Evolutionary conservation across 2,888 invertebrate species (phyloP).

Genomic region (Coenonympha glycerion): DNA sequence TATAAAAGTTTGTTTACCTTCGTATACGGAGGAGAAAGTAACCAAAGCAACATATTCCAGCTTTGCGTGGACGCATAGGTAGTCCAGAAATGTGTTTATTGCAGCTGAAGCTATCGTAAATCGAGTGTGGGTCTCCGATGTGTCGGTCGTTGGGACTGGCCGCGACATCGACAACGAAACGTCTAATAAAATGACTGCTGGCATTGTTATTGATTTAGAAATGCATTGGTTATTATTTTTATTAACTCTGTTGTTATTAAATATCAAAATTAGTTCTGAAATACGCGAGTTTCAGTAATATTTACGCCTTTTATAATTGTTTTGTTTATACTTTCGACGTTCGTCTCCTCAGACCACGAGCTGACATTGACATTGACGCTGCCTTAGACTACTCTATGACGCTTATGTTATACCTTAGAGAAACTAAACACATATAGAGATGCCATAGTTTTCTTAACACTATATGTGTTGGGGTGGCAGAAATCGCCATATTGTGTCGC

Average conservation of each 20-base stretch:
- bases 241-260: neutral
- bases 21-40: slow-evolving; percentile 60
- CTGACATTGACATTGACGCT: too few relatives aligned
- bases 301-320: too few relatives aligned
- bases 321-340: too few relatives aligned
- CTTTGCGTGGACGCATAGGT: slow-evolving; percentile 57
- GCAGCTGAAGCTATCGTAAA: slow-evolving; percentile 56
- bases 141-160: slow-evolving; percentile 55
- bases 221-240: neutral
- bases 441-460: too few relatives aligned
- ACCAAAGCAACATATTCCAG: slow-evolving; percentile 65
- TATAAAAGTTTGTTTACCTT: slow-evolving; percentile 47
- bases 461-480: too few relatives aligned
- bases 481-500: too few relatives aligned
- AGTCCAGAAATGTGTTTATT: slow-evolving; percentile 64
- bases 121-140: slow-evolving; percentile 57
- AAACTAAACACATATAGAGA: too few relatives aligned
- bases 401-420: too few relatives aligned
- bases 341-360: too few relatives aligned
- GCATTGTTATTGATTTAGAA: slow-evolving; percentile 41
- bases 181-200: slow-evolving; percentile 61
- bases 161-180: slow-evolving; percentile 68
- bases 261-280: neutral
- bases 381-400: too few relatives aligned
- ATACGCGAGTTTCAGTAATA: too few relatives aligned